These are phyloP conservation scores for Galeopsomyia nigrocyanea DNA, from an alignment of 2,888 invertebrate species.

Conservation along the genomic window DNA sequence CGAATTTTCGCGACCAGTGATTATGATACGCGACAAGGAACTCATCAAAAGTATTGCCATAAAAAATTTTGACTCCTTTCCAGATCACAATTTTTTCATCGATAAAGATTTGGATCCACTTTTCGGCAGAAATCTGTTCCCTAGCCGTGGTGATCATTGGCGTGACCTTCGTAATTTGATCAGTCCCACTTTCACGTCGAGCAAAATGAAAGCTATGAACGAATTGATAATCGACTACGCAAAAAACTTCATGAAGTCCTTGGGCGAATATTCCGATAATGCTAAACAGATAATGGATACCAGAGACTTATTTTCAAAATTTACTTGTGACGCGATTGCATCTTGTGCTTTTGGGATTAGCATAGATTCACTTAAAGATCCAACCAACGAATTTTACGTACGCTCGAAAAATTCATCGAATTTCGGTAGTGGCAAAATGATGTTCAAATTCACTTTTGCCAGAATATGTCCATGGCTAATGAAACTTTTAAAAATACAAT, in stretches of 20 bases:
- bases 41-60: conserved; percentile 55
- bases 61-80: conserved; percentile 56
- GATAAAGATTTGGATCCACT: conserved; percentile 46
- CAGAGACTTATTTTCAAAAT: too few relatives aligned
- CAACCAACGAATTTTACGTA: neutral
- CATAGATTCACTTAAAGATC: conserved; percentile 1
- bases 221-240: conserved; percentile 67
- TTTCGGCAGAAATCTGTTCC: conserved; percentile 51
- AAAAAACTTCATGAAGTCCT: conserved; percentile 54
- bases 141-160: conserved; percentile 69
- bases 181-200: conserved; percentile 73
- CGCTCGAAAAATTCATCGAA: neutral
- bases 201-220: conserved; percentile 72
- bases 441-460: neutral
- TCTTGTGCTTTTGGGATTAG: neutral
- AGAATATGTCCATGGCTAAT: neutral
- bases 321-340: too few relatives aligned
- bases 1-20: conserved; percentile 51
- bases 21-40: conserved; percentile 56
- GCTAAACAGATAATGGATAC: too few relatives aligned
- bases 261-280: conserved; percentile 29
- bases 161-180: conserved; percentile 70
- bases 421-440: neutral
- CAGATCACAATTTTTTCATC: conserved; percentile 52
- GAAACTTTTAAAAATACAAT: too few relatives aligned